Evolutionary conservation across 1,140 invertebrate genomes (phyloP).

Genomic region (Achroia grisella): DNA sequence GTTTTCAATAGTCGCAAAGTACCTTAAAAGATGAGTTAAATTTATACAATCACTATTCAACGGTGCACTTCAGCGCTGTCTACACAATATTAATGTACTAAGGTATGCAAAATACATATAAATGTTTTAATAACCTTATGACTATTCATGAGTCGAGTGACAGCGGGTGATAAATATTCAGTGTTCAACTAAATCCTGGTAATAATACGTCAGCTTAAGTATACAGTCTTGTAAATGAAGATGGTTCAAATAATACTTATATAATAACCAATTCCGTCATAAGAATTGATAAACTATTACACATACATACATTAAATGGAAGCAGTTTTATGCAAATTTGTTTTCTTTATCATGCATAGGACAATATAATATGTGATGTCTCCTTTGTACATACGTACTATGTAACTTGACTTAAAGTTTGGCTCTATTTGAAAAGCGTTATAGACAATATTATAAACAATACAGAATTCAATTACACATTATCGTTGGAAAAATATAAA

Average conservation of each 20-base stretch:
- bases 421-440: no score
- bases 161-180: slow-evolving; percentile 29
- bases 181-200: slow-evolving; percentile 21
- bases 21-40: not conserved
- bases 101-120: slow-evolving; percentile 8
- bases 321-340: no score
- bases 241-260: slow-evolving; percentile 13
- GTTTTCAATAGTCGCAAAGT: no score
- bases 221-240: slow-evolving; percentile 19
- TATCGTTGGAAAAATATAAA: no score
- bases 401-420: no score
- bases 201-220: slow-evolving; percentile 20
- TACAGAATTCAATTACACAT: no score
- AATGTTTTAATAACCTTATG: slow-evolving; percentile 20
- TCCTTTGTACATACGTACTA: no score
- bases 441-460: no score
- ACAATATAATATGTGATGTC: no score
- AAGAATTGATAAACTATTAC: not conserved
- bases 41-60: not conserved
- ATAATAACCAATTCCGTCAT: not conserved
- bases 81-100: slow-evolving; percentile 1
- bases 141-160: slow-evolving; percentile 27
- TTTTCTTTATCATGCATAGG: no score
- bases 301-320: no score
- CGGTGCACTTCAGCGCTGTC: not conserved